Evolutionary conservation across 2,113 vertebrate species (phyloP).

Genomic region (Clupea harengus): DNA sequence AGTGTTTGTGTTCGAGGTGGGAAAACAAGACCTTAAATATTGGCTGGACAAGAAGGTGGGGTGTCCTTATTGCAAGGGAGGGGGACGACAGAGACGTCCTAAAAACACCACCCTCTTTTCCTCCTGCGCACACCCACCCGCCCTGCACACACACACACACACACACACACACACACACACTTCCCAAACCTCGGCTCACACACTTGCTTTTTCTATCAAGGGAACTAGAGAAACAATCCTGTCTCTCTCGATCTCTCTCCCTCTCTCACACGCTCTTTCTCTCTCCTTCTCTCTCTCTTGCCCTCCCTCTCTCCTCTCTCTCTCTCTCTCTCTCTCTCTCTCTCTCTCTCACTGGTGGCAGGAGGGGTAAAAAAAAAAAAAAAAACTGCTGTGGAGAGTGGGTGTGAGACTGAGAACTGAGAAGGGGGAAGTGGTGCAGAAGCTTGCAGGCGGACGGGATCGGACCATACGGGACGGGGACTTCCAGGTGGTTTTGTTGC

Average conservation of each 20-base stretch:
- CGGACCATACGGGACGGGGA: no score
- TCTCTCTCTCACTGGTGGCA: constrained; percentile 39
- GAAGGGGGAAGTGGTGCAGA: background rate
- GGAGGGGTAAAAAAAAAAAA: background rate
- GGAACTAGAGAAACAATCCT: constrained; percentile 69
- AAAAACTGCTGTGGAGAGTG: background rate
- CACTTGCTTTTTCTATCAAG: constrained; percentile 66
- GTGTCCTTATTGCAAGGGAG: constrained; percentile 33
- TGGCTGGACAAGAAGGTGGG: constrained; percentile 30
- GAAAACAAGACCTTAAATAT: constrained; percentile 46
- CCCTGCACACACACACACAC: constrained; percentile 60
- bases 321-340: constrained; percentile 56
- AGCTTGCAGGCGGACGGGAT: no score
- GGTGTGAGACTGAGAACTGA: background rate
- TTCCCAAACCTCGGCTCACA: background rate
- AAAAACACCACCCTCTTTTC: constrained; percentile 55
- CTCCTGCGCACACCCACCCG: constrained; percentile 54
- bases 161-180: constrained; percentile 64
- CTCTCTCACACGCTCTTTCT: constrained; percentile 61
- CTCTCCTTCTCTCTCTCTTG: background rate
- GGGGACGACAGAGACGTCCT: constrained; percentile 40
- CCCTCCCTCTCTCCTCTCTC: constrained; percentile 59
- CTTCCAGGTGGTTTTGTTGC: no score
- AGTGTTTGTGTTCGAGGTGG: constrained; percentile 49
- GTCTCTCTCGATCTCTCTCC: constrained; percentile 64